Evolutionary conservation across 2,113 vertebrate species (phyloP), one percentile per base, ranked within the genome.

Genomic region (Xyrauchen texanus): DNA sequence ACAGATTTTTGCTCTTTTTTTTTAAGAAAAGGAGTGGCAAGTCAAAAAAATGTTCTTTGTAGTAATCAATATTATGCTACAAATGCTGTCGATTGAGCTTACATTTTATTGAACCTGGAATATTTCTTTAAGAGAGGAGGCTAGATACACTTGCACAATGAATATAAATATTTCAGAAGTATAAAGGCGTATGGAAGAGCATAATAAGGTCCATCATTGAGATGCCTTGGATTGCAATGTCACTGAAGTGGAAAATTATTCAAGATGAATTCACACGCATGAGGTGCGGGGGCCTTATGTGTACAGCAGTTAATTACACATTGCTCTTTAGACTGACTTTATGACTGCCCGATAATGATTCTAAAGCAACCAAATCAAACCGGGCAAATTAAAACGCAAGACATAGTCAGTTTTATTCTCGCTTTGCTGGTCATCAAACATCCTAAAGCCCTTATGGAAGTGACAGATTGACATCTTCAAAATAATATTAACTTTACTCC

Each of bases 231-330:
- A 72, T 77, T 68, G 69, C 12, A 64, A 79, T 83, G 74, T 83
- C 75, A 77, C 74, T 86, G 63, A 45, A 79, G 76, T 85, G 85
- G 84, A 53, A 83, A 53, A 83, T 77, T 55, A 67, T 82, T 76
- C 52, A 58, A 62, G 70, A 80, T 68, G 68, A 45, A 81, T 76
- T 84, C 80, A 55, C 80, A 85, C 51, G 65, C 81, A 80, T 85
- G 5, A n/a, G 44, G n/a, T 16, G 55, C 55, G 15, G 42, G n/a
- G 53, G 6, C 13, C 5, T 46, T 46, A 9, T 47, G 16, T 49
- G 78, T 60, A 79, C 76, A 58, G 82, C 80, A 82, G 68, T 68
- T 78, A 78, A 62, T 69, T 69, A 16, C 57, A 78, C 11, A 49
- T 42, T 45, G 61, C 53, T 65, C 49, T 55, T 51, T 79, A 62